Evolutionary conservation across 2,113 vertebrate genomes (phyloP), one percentile per base, ranked within the genome.

Genomic region (Platichthys flesus): DNA sequence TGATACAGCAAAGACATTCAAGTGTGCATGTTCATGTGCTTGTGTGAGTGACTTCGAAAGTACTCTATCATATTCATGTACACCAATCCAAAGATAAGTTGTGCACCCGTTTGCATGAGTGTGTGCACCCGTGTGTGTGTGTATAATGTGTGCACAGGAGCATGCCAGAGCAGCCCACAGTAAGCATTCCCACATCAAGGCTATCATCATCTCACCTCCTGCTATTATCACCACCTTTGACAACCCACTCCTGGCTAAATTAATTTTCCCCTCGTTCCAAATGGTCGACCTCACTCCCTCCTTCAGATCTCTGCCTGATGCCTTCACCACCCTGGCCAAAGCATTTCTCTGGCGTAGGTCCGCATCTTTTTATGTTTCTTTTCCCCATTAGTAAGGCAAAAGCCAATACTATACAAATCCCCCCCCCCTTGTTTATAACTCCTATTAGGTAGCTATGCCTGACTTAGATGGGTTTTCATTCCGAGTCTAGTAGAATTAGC

Each of bases 191-290:
- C 62, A 89, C 82, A 85, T 90, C 85, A 86, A 91, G 84, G 81
- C 88, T 83, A 82, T 90, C 89, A 88, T 93, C 83, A 83, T 89
- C 84, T 87, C 84, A 86, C 85, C 90, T 87, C 71, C 81, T 76
- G 87, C 84, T 86, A 84, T 90, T 90, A 89, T 88, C 78, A 67
- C 74, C 82, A 70, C 89, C 82, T 85, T 88, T 91, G 90, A 91
- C 88, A 93, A 78, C 82, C 88, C 86, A 85, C 88, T 91, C 81
- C 85, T 78, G n/a, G 78, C 76, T 80, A 89, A 93, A 93, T 93
- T 90, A 90, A 93, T 94, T 91, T 92, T 75, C 78, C 79, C 84
- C 74, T 85, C 72, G 51, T 79, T 88, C 56, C 79, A 85, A 82
- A 74, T 68, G 57, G 66, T 73, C 68, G 4, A 58, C 76, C 78